These are phyloP conservation scores for Nomada fucata DNA, from an alignment of 2,888 invertebrate species.

Conservation along the genomic window DNA sequence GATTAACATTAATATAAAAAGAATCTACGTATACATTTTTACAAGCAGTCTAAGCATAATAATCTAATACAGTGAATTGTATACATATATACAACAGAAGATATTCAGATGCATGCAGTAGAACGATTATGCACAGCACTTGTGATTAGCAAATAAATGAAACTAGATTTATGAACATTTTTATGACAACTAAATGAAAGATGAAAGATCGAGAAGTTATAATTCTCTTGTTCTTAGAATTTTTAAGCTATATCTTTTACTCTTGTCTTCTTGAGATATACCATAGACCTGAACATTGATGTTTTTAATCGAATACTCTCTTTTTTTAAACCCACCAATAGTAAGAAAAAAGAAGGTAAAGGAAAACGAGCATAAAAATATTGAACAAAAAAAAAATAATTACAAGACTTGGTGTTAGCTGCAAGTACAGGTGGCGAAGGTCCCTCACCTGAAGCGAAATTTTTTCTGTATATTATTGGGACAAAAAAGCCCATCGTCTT, in stretches of 20 bases:
- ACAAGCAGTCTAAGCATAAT: constrained; percentile 28
- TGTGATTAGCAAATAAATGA: constrained; percentile 22
- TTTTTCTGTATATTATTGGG: constrained; percentile 67
- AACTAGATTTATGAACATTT: not conserved
- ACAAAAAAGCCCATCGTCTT: constrained; percentile 26
- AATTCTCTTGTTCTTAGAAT: not conserved
- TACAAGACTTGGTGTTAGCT: constrained; percentile 80
- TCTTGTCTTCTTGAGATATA: not conserved
- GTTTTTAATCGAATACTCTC: constrained; percentile 19
- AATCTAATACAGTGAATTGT: constrained; percentile 24
- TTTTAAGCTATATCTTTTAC: not conserved
- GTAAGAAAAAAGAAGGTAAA: constrained; percentile 42
- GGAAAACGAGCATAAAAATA: constrained; percentile 65
- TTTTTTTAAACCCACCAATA: constrained; percentile 30
- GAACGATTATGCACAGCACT: constrained; percentile 12
- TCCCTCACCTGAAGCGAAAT: constrained; percentile 79
- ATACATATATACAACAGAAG: not conserved
- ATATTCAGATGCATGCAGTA: constrained; percentile 34
- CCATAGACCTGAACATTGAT: not conserved
- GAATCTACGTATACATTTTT: constrained; percentile 20
- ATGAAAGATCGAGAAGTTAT: constrained; percentile 32
- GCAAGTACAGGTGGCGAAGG: constrained; percentile 78
- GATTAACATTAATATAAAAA: constrained; percentile 31
- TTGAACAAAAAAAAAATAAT: constrained; percentile 78
- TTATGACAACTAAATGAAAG: constrained; percentile 36